Evolutionary conservation across 2,888 invertebrate genomes (phyloP), one percentile per base, ranked within the genome.

Genomic region (Lycaena phlaeas): DNA sequence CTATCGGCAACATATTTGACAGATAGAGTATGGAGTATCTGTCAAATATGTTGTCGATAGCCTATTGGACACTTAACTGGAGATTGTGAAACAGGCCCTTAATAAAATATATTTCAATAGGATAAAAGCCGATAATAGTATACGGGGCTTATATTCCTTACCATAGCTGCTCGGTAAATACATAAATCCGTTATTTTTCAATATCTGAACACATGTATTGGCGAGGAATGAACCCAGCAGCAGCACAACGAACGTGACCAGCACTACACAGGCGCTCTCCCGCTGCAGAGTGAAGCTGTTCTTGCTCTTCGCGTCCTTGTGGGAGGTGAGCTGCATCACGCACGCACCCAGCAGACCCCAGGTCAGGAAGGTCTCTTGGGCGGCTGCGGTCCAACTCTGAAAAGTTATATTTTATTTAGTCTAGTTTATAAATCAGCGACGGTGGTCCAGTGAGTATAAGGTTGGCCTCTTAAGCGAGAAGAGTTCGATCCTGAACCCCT

Each of bases 151-250:
- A n/a, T n/a, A n/a, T n/a, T 40, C 74, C 88, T 88, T 70, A 95
- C 95, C 96, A 70, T 92, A 96, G 14, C 95, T 95, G 50, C 93
- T 93, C 1, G 95, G 93, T 38, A 90, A 78, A 63, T 94, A 95
- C 41, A 82, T 74, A 57, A 90, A 95, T 36, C 92, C 92, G 53
- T 90, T 86, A 45, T 90, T 88, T 56, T 87, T 88, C 50, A 96
- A 74, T 55, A 95, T 90, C 63, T 92, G 91, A 38, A 92, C 88
- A 68, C 94, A 95, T 5, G 92, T 91, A 60, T 94, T 92, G 15
- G 94, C 95, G 49, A 95, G 76, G 57, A 95, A 89, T 0, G 94
- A 92, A 2, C 91, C 88, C 26, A 95, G 72, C 10, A 93, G 68
- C 36, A 96, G 77, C 9, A 94, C 89, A 6, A 91, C 87, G 44